Base-by-base conservation (phyloP, 2,113 vertebrate genomes). In the Anarhynchus alexandrinus region DNA sequence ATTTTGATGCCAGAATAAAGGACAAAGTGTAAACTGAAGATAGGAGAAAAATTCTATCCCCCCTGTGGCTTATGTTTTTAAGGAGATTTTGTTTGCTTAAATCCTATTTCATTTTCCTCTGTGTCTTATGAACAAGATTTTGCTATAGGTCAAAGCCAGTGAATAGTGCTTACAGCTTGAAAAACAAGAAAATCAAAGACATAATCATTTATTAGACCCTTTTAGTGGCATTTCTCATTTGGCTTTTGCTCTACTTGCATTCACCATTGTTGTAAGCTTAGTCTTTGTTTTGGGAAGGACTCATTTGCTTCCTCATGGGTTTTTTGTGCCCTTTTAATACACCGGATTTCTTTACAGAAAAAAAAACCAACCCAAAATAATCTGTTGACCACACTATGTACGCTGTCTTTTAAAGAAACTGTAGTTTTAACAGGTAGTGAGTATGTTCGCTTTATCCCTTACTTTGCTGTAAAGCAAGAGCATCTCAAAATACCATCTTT, bases 151-250 rank as follows among this genome's bases (percentile, higher is more conserved):
- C 73, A 94, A 82, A 93, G 38, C 43, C 55, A 84, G 55, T 59
- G 42, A 94, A 88, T 81, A 65, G 55, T 81, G 45, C 43, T 96
- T 95, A 61, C 36, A 93, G 70, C 40, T 54, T 51, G 61, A 89
- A 65, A 72, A 93, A 85, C 43, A 82, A 57, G 77, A 85, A 94
- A 92, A 97, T 94, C 78, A 95, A 88, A 96, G 40, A 64, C 70
- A 32, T 61, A 34, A 36, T 58, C 16, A 42, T 79, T 91, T 92
- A 82, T 82, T 65, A 70, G 70, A 79, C 58, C 10, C 43, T 93
- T 86, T 92, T 85, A 79, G 77, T 86, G 64, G n/a, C 45, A 86
- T 73, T 92, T 86, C 57, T 86, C 25, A 45, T 85, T 94, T 93
- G 66, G 34, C 34, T 91, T 25, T 78, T 55, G 22, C n/a, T 91